A percentile compares a stretch with the other conserved stretches of the same genome.
Conservation (phyloP, 53 echinoderm and acorn worm species). For the Stichopus horrens region DNA sequence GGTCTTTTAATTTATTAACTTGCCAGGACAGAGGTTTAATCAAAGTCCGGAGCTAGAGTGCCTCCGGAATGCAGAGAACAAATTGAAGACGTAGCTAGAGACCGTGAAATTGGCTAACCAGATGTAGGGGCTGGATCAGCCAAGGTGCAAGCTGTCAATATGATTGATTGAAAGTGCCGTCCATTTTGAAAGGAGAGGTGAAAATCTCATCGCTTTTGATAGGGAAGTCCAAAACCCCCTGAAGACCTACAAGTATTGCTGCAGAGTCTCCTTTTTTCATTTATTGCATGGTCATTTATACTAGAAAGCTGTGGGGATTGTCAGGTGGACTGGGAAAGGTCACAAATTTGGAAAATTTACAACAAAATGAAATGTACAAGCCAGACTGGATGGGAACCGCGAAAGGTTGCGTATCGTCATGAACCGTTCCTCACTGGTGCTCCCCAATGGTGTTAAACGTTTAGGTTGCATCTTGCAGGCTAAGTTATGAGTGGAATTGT, state of each 20-base stretch:
- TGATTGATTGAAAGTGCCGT: not conserved
- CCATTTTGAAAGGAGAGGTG: not conserved
- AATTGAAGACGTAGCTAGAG: slow-evolving; percentile 2
- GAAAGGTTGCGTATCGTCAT: too few relatives aligned
- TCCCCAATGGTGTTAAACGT: too few relatives aligned
- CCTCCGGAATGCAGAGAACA: not conserved
- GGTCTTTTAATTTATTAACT: not conserved
- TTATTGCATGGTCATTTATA: not conserved
- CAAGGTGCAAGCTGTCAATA: not conserved
- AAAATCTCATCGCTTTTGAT: not conserved
- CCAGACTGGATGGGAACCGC: too few relatives aligned
- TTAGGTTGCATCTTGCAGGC: too few relatives aligned
- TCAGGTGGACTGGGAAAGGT: not conserved
- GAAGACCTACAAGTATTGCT: not conserved
- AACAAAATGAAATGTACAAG: not conserved
- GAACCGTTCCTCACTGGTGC: too few relatives aligned
- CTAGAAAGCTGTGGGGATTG: not conserved
- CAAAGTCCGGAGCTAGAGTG: not conserved
- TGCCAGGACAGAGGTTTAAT: slow-evolving; percentile 1
- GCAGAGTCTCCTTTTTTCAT: not conserved
- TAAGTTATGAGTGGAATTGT: too few relatives aligned
- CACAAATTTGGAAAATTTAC: not conserved
- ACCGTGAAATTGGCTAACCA: slow-evolving; percentile 11
- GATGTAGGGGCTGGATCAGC: not conserved
- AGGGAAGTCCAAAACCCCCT: not conserved